Conservation (phyloP, 2,113 vertebrate species). For the Pipa parva region DNA sequence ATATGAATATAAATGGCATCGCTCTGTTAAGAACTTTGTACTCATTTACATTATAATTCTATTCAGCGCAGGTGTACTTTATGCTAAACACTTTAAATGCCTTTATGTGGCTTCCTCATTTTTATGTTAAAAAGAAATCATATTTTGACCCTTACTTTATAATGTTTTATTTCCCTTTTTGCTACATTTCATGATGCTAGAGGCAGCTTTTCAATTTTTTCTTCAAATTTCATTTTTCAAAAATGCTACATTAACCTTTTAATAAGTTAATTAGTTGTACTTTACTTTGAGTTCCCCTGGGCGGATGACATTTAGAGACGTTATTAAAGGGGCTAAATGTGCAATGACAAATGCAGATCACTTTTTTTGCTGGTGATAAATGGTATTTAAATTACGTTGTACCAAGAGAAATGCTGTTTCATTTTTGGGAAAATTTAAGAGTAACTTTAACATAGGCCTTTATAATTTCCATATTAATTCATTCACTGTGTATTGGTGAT, state of each 20-base stretch:
- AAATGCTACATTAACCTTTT: constrained; percentile 43
- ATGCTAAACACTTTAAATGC: constrained; percentile 27
- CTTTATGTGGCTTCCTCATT: constrained; percentile 25
- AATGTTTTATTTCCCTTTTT: constrained; percentile 10
- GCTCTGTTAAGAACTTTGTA: constrained; percentile 22
- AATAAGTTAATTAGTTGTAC: constrained; percentile 37
- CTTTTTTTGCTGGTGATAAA: no score
- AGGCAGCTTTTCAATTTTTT: constrained; percentile 34
- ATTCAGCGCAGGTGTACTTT: constrained; percentile 17
- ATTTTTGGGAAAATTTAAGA: no score
- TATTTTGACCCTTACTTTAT: constrained; percentile 24
- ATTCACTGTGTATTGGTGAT: no score
- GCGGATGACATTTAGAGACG: no score
- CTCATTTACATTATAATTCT: constrained; percentile 37
- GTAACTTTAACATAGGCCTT: no score
- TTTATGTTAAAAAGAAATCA: constrained; percentile 26
- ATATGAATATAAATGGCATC: constrained; percentile 37
- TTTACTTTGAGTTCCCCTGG: constrained; percentile 19
- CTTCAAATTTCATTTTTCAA: constrained; percentile 32
- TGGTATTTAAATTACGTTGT: no score
- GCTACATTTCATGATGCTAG: constrained; percentile 30
- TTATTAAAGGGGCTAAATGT: no score
- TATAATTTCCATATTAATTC: no score
- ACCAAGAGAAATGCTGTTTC: no score
- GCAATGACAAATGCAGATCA: no score